Percentiles rank a stretch among this genome's conserved stretches.
These are phyloP conservation scores for Eledone cirrhosa DNA, from an alignment of 2,888 invertebrate species.

Conservation along the genomic window DNA sequence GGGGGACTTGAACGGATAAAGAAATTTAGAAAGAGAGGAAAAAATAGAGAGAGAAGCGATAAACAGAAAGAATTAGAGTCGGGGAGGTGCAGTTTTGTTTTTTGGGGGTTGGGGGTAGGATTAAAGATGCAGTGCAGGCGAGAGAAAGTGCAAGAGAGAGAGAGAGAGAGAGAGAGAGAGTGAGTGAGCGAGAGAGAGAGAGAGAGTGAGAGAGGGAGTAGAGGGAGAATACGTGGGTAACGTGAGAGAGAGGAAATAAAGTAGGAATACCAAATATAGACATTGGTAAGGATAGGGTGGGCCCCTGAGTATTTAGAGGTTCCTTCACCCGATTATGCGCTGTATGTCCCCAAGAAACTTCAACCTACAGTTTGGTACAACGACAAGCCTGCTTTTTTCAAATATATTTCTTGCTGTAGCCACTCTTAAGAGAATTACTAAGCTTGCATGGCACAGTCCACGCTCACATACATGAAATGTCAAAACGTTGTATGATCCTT, in stretches of 20 bases:
- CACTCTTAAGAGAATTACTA: too few species aligned
- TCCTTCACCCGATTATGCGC: background rate
- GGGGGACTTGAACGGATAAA: background rate
- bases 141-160: background rate
- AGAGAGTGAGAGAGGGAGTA: background rate
- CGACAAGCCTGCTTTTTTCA: too few species aligned
- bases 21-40: background rate
- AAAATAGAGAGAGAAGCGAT: background rate
- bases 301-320: background rate
- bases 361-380: too few species aligned
- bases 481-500: too few species aligned
- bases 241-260: background rate
- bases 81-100: background rate
- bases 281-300: background rate
- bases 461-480: too few species aligned
- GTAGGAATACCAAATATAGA: background rate
- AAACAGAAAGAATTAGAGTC: background rate
- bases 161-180: background rate
- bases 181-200: too few species aligned
- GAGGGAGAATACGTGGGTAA: background rate
- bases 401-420: too few species aligned
- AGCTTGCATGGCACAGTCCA: too few species aligned
- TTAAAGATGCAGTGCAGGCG: background rate
- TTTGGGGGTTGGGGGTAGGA: background rate
- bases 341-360: too few species aligned